Evolutionary conservation across 2,797 vertebrate species (phyloP).

Genomic region (Calcarius lapponicus): DNA sequence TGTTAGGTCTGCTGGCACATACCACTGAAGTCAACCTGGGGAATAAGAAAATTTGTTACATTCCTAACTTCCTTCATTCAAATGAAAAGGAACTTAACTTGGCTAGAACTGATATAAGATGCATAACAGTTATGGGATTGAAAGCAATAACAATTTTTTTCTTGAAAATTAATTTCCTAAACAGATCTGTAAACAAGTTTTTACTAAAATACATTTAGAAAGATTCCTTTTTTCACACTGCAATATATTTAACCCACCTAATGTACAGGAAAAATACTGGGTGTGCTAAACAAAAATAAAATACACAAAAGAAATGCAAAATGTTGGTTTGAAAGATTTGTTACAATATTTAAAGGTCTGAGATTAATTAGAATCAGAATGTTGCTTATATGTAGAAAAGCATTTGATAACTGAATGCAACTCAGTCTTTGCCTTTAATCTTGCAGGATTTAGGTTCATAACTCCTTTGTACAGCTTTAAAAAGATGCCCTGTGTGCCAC

Average conservation of each 20-base stretch:
- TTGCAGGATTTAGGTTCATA: neutral
- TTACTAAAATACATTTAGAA: slow-evolving; percentile 1
- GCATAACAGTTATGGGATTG: neutral
- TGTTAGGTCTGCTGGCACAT: neutral
- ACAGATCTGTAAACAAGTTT: neutral
- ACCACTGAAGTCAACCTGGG: neutral
- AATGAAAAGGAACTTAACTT: neutral
- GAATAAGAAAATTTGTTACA: neutral
- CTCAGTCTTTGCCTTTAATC: neutral
- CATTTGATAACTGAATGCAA: neutral
- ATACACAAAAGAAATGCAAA: neutral
- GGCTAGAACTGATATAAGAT: neutral
- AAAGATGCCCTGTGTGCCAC: neutral
- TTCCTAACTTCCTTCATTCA: neutral
- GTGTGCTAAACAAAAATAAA: neutral
- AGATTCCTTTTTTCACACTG: neutral
- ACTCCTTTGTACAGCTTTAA: neutral
- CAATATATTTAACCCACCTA: neutral
- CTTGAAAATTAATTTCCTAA: slow-evolving; percentile 8
- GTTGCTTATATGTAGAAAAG: neutral
- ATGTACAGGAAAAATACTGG: neutral
- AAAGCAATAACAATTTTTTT: neutral
- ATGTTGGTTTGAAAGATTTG: neutral
- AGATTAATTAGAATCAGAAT: neutral
- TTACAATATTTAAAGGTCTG: neutral